phyloP scores from a whole-genome alignment of 1,140 invertebrate genomes.

The Eriosoma lanigerum region DNA sequence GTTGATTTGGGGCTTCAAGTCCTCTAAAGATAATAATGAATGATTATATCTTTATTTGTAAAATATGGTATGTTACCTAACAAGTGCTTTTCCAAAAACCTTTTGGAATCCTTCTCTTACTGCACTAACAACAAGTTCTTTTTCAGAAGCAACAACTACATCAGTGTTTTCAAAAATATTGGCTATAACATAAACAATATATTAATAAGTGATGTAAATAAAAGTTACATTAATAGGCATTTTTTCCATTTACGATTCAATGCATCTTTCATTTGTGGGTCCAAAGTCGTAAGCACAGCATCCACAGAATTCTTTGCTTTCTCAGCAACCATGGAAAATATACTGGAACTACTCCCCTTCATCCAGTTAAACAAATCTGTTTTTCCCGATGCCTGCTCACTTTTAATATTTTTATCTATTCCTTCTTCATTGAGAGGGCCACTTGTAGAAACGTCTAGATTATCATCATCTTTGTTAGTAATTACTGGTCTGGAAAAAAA shows the following conservation, averaged over 20 bases:
- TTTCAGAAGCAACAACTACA: constrained; percentile 74
- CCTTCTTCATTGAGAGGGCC: constrained; percentile 14
- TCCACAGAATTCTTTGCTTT: constrained; percentile 83
- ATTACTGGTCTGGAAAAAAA: constrained; percentile 53
- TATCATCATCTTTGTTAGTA: constrained; percentile 53
- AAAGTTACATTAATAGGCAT: neutral
- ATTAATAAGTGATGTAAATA: neutral
- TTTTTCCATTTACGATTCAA: constrained; percentile 70
- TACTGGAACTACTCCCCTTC: constrained; percentile 60
- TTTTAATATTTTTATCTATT: constrained; percentile 45
- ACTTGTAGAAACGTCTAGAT: constrained; percentile 39
- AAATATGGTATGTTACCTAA: constrained; percentile 40
- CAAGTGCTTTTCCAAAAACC: constrained; percentile 62
- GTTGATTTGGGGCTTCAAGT: constrained; percentile 62
- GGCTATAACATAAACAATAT: constrained; percentile 47
- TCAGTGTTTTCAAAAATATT: constrained; percentile 65
- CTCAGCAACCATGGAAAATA: constrained; percentile 68
- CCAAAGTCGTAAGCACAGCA: constrained; percentile 82
- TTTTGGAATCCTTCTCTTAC: constrained; percentile 81
- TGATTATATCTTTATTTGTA: neutral
- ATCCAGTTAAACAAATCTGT: constrained; percentile 62
- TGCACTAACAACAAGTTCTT: constrained; percentile 75
- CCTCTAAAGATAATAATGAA: constrained; percentile 60
- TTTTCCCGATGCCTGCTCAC: constrained; percentile 52
- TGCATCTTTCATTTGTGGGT: constrained; percentile 83